Base-by-base conservation (phyloP, 2,888 invertebrate species). In the Eupithecia dodoneata region DNA sequence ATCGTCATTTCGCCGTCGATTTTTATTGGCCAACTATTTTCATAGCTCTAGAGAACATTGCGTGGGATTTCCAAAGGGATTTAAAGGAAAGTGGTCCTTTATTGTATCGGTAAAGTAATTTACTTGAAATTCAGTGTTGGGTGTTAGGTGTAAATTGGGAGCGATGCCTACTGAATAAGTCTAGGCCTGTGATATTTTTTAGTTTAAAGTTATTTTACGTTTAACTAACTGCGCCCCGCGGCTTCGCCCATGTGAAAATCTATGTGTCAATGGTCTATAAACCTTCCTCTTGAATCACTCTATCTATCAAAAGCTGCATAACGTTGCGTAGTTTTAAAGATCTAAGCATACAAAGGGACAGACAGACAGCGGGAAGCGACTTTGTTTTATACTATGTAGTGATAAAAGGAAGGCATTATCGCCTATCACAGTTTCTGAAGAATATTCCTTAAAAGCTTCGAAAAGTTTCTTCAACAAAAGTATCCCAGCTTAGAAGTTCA, bases 11-110 rank as follows among this genome's bases (percentile, higher is more conserved):
- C 72, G 47, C 69, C 72, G 76, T 80, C 73, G 72, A 73, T 78
- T 81, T 82, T 81, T 82, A 82, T 82, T 77, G 65, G 78, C 73
- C 77, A 67, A 80, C 79, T 76, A 81, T 81, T 80, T 65, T 73
- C 81, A 77, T 18, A 69, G 45, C 69, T 45, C 47, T 47, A 15
- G 10, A 69, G 67, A 80, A 82, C 78, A 74, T 78, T 78, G 49
- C 72, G 74, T 71, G 73, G 73, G 71, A 76, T 74, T 76, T 78
- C 71, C 67, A 73, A 69, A 47, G 69, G 69, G 45, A 47, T 69
- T 75, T 71, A 72, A 72, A 73, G 70, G 76, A 71, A 66, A 77
- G 73, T 55, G 73, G 73, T 74, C 66, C 18, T 4, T 69, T 69
- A 47, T 69, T 69, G 44, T 69, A 69, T 65, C 69, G 65, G 72